Percentiles rank a stretch among this genome's conserved stretches.
Conservation (phyloP, 2,113 vertebrate genomes). For the Dolichotis patagonum region DNA sequence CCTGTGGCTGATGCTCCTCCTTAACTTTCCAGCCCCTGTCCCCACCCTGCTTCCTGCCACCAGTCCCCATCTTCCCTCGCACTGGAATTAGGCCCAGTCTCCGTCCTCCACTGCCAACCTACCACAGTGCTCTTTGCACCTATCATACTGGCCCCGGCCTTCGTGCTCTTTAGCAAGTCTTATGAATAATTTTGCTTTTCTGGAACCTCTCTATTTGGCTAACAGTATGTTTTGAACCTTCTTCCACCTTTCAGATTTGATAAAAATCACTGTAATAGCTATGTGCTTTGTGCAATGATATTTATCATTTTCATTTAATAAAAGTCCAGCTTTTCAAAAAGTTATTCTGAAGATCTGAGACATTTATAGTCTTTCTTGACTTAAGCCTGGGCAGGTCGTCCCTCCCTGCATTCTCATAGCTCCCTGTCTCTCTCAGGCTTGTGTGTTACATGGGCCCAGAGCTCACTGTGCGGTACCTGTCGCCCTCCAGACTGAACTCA, state of each 20-base stretch:
- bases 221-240: neutral
- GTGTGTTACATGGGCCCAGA: accelerated
- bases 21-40: neutral
- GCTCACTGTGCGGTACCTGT: accelerated
- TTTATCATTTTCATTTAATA: slow-evolving; percentile 22
- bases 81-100: neutral
- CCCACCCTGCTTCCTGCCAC: neutral
- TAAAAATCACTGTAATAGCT: slow-evolving; percentile 28
- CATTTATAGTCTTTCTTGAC: neutral
- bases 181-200: neutral
- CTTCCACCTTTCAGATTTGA: neutral
- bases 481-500: neutral
- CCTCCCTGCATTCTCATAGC: accelerated
- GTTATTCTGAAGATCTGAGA: neutral
- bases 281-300: slow-evolving; percentile 43
- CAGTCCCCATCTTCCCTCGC: neutral
- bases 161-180: neutral
- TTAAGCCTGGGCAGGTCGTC: neutral
- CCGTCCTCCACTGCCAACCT: no score
- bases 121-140: neutral
- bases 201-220: neutral
- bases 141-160: neutral
- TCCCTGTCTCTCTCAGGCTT: accelerated
- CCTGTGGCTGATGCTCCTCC: neutral
- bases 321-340: neutral